Base-by-base conservation (phyloP, 2,888 invertebrate species). In the Parapristionchus giblindavisi region DNA sequence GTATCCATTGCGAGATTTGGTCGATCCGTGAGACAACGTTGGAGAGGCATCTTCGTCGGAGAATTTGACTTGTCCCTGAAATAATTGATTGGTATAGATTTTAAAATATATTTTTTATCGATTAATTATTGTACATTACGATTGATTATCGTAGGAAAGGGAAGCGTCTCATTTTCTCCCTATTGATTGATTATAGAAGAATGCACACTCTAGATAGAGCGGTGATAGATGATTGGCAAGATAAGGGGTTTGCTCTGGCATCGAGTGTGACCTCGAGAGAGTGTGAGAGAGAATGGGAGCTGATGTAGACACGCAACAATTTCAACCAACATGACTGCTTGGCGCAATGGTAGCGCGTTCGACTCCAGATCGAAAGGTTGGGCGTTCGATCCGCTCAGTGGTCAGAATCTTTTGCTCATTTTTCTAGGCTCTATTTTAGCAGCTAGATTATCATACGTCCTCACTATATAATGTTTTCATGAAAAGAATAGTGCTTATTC, bases 311-410 rank as follows among this genome's bases (percentile, higher is more conserved):
- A 17, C 34, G 17, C 34, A 8, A 29, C 8, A 17, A n/a, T 1
- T 1, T 24, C 34, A 1, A 1, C 1, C 56, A 27, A 51, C 71
- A 71, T 52, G 58, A 56, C 58, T 56, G 58, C 71, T 56, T 73
- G 74, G 63, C 54, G 65, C 63, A 74, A 74, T 74, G 74, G 74
- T 74, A 74, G 65, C 74, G 74, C 74, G 65, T 74, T 74, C 54
- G 63, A 63, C 63, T 74, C 74, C 74, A 74, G 74, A 63, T 61
- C 74, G 63, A 63, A 74, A 74, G 63, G 74, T 74, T 74, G 74
- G 74, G 74, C 74, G 61, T 74, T 74, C 74, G 74, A 74, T 74
- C 74, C 74, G 74, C 74, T 74, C 74, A 73, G 73, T 73, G 73
- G 73, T 73, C 60, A 73, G 51, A 73, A 73, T 29, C n/a, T 71